Percentiles rank a stretch among this genome's conserved stretches.
Conservation (phyloP, 92 coral and sea anemone genomes). For the Paragorgia papillata region DNA sequence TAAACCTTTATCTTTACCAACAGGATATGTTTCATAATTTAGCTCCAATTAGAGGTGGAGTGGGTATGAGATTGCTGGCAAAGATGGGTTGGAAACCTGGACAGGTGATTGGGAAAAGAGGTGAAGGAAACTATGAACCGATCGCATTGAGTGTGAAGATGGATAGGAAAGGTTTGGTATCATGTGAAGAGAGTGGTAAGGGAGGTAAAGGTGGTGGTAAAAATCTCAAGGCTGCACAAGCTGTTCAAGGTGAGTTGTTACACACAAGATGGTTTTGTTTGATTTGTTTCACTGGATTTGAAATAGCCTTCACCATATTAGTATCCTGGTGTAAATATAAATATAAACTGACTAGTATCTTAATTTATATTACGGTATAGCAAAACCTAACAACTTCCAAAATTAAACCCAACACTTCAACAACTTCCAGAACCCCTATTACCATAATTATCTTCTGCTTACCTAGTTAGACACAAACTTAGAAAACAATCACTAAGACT, state of each 20-base stretch:
- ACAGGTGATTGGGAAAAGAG: constrained; percentile 90
- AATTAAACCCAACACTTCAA: too few species aligned
- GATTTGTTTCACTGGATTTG: too few species aligned
- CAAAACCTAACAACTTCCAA: too few species aligned
- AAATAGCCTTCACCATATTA: too few species aligned
- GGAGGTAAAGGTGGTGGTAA: constrained; percentile 53
- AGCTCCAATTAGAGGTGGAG: constrained; percentile 80
- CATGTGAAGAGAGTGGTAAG: constrained; percentile 46
- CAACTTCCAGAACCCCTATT: too few species aligned
- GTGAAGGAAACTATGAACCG: constrained; percentile 89
- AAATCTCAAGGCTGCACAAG: constrained; percentile 41
- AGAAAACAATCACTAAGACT: too few species aligned
- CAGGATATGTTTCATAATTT: constrained; percentile 98
- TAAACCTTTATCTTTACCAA: too few species aligned
- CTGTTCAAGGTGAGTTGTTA: constrained; percentile 67
- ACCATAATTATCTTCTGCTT: too few species aligned
- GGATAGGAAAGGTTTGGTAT: constrained; percentile 88
- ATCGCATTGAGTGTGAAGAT: constrained; percentile 88
- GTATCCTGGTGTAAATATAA: too few species aligned
- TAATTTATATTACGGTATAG: too few species aligned
- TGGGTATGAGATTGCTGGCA: constrained; percentile 91
- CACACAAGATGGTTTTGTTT: neutral
- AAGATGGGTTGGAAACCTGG: constrained; percentile 99
- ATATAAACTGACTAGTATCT: too few species aligned
- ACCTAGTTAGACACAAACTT: too few species aligned